A percentile compares a stretch with the other conserved stretches of the same genome.
These are phyloP conservation scores for Carollia perspicillata DNA, from an alignment of 2,113 vertebrate genomes.

Conservation along the genomic window DNA sequence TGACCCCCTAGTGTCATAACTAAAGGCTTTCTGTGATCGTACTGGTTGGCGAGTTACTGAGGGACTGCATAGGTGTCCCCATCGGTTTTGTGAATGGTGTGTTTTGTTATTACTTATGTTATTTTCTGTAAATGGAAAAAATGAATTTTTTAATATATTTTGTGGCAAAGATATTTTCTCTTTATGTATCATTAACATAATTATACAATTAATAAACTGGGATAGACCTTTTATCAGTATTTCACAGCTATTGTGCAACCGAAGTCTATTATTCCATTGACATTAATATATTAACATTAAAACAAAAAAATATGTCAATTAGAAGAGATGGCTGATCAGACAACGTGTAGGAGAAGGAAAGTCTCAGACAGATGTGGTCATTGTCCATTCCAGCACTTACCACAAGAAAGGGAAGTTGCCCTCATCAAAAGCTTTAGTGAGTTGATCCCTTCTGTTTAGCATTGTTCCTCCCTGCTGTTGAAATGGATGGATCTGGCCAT, in stretches of 20 bases:
- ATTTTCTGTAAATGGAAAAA: not conserved
- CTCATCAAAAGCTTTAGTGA: not conserved
- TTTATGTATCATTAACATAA: not conserved
- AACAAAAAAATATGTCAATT: not conserved
- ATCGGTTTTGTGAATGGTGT: not conserved
- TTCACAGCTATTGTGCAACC: not conserved
- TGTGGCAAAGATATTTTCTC: not conserved
- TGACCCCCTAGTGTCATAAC: not conserved
- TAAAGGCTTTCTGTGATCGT: not conserved
- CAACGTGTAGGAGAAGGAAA: not conserved
- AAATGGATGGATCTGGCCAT: not conserved
- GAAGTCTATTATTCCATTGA: not conserved
- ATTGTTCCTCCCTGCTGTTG: not conserved
- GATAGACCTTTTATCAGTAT: not conserved
- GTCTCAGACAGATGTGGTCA: not conserved
- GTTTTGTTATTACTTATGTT: not conserved
- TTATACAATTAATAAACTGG: not conserved
- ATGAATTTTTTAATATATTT: not conserved
- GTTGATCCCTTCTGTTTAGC: not conserved
- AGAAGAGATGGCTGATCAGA: not conserved
- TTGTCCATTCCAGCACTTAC: not conserved
- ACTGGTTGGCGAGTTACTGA: not conserved
- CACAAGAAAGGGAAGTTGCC: not conserved
- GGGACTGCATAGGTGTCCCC: not conserved
- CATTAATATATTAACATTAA: not conserved